Base-by-base conservation (phyloP, 1,140 invertebrate species). In the Acromyrmex charruanus region DNA sequence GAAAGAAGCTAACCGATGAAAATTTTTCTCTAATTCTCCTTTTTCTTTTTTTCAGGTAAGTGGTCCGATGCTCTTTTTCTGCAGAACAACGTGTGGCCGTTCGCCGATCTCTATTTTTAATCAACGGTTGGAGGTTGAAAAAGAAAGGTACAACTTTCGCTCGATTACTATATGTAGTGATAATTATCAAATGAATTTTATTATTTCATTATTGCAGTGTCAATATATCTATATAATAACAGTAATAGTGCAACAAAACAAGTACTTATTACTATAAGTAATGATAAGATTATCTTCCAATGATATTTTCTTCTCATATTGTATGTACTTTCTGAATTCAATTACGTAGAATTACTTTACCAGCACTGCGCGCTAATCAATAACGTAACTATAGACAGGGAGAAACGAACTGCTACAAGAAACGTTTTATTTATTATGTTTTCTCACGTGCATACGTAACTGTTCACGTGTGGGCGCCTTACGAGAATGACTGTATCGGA, bases 401-500 rank as follows among this genome's bases (percentile, higher is more conserved):
- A 59, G 31, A 74, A 72, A 21, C 21, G 3, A 44, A 69, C 16
- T 12, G 51, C 21, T 35, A 51, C 31, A 39, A 72, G 80, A 31
- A 72, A 75, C 55, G 5, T 75, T 31, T 72, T 55, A 51, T 39
- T 84, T 39, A 28, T 77, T 75, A 51, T 35, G 5, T 77, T 85
- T 61, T 65, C 28, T 58, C 39, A 21, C 16, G 25, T 59, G 53
- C 55, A 63, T 80, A 68, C n/a, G 3, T 55, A 58, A 71, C 16
- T 58, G 44, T 31, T 28, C 3, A 39, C 51, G 49, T 71, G 39
- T 25, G 3, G 55, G 21, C 55, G 66, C 18, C 55, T 59, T 25
- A 25, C 39, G 53, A 59, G 72, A 84, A 87, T 75, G 69, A 61
- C 66, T 61, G 55, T 89, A 88, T 91, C 84, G 89, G 81, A 87